A percentile compares a stretch with the other conserved stretches of the same genome.
These are phyloP conservation scores for Andrena praecox DNA, from an alignment of 2,888 invertebrate genomes.

Conservation along the genomic window DNA sequence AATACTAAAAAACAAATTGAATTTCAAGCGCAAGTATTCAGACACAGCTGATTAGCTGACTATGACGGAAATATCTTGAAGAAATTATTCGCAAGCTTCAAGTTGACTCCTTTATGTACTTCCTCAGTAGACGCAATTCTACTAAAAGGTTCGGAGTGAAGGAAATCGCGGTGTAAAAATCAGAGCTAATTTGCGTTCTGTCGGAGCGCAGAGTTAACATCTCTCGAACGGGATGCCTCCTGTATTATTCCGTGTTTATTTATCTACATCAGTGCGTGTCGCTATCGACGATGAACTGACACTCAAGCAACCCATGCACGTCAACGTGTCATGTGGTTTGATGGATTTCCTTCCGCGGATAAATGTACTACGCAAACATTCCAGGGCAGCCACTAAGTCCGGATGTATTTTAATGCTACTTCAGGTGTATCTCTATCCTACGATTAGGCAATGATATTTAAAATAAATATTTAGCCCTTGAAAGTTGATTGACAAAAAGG, in stretches of 20 bases:
- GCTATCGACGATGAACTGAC: slow-evolving; percentile 38
- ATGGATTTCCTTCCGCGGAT: slow-evolving; percentile 22
- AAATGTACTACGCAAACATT: slow-evolving; percentile 13
- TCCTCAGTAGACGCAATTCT: not conserved
- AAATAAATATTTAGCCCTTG: no score
- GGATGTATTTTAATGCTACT: not conserved
- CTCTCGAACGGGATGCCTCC: slow-evolving; percentile 15
- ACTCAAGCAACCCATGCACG: slow-evolving; percentile 53
- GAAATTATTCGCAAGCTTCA: not conserved
- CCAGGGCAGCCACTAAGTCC: not conserved
- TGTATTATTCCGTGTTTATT: slow-evolving; percentile 19
- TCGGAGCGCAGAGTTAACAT: not conserved
- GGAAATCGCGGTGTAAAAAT: not conserved
- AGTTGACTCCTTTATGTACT: not conserved
- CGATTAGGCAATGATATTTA: not conserved
- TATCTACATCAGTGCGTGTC: slow-evolving; percentile 23
- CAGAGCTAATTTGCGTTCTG: slow-evolving; percentile 6
- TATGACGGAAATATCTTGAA: not conserved
- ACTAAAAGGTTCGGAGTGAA: not conserved
- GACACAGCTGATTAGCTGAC: no score
- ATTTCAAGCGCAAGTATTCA: no score
- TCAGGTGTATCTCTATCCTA: not conserved
- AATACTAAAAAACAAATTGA: no score
- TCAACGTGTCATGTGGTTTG: slow-evolving; percentile 29
- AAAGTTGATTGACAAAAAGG: no score